Evolutionary conservation across 2,113 vertebrate genomes (phyloP), one percentile per base, ranked within the genome.

Genomic region (Ammodytes dubius): DNA sequence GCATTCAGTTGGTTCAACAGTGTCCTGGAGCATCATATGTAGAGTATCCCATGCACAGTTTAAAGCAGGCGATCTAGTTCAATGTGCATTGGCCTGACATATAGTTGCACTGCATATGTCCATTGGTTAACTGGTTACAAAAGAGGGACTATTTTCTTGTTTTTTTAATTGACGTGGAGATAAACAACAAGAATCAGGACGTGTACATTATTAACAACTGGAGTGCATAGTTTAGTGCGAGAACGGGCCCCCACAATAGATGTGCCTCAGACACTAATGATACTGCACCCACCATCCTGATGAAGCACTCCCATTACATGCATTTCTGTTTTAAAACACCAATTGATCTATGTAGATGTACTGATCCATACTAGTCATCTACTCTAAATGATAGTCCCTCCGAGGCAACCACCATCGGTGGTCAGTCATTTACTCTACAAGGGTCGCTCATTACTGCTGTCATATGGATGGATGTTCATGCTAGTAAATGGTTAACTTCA

Each of bases 401-500:
- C 54, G 47, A 27, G 54, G 14, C 14, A 69, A 52, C 46, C 59
- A 39, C 66, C 54, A 56, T 49, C 8, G 60, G 15, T 45, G 11
- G 66, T 4, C 35, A 14, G 49, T 54, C 40, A 65, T 82, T 65
- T 75, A 46, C 40, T 35, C 39, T 7, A 14, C 63, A 64, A 43
- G 10, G 66, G 57, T 50, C 17, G 43, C 11, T 59, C 46, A 15
- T 78, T 68, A 56, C 37, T 65, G 65, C 45, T 67, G 81, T 81
- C 74, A 46, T 45, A 37, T 53, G 42, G 59, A 78, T 54, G n/a
- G 45, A 70, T 69, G 53, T 58, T 27, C 42, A 52, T 49, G 58
- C n/a, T 17, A 14, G 66, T 75, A 45, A 69, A 73, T 57, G 60
- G 52, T 81, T 74, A 79, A 70, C 65, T 69, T 39, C 52, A 80